Conservation (phyloP, 2,888 invertebrate species). For the Noctua janthe region DNA sequence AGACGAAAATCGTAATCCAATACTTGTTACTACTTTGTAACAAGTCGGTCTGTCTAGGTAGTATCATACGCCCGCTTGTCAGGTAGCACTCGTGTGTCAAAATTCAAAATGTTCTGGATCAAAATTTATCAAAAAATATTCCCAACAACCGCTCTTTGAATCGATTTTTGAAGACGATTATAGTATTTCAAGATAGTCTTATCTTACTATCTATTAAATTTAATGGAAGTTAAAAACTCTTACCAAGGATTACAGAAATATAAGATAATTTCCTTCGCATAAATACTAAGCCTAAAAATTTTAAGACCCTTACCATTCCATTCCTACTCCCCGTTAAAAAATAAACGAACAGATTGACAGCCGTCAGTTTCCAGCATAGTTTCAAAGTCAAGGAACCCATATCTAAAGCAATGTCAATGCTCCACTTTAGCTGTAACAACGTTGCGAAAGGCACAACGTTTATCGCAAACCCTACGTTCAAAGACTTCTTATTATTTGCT, state of each 20-base stretch:
- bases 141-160: no score
- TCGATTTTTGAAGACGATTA: no score
- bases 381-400: slow-evolving; percentile 77
- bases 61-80: no score
- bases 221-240: not conserved
- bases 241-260: not conserved
- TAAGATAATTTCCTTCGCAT: not conserved
- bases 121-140: no score
- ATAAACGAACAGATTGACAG: slow-evolving; percentile 56
- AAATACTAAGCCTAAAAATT: not conserved
- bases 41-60: no score
- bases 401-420: slow-evolving; percentile 75
- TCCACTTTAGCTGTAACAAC: slow-evolving; percentile 72
- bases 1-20: no score
- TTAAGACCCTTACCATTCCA: no score
- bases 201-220: not conserved
- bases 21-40: no score
- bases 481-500: slow-evolving; percentile 72
- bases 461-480: slow-evolving; percentile 69
- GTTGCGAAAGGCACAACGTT: slow-evolving; percentile 75
- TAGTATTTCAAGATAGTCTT: not conserved
- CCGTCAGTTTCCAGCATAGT: slow-evolving; percentile 57
- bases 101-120: no score
- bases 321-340: slow-evolving; percentile 16
- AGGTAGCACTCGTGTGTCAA: no score